phyloP scores from a whole-genome alignment of 2,113 vertebrate species.

The Theristicus caerulescens region DNA sequence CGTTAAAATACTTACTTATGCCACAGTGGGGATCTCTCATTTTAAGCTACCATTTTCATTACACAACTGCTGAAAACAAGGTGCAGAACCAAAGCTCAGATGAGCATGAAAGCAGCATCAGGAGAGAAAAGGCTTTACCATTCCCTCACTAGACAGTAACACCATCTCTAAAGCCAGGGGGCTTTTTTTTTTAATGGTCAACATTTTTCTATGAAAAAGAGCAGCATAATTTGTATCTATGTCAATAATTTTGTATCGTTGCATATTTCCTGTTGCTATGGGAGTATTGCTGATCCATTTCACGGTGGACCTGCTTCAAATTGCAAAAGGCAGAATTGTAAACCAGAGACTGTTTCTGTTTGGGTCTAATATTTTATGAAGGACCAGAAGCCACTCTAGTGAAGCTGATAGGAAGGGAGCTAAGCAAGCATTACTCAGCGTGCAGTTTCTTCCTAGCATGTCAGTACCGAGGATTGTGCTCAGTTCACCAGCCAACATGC shows the following conservation, averaged over 20 bases:
- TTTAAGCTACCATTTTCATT: not conserved
- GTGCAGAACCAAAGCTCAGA: not conserved
- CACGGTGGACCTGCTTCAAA: not conserved
- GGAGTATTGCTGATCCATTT: not conserved
- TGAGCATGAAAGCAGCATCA: not conserved
- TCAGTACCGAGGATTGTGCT: conserved; percentile 52
- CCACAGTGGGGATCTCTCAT: not conserved
- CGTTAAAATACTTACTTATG: not conserved
- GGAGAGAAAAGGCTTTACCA: conserved; percentile 1
- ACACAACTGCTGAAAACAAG: not conserved
- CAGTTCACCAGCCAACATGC: conserved; percentile 7
- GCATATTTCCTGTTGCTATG: not conserved
- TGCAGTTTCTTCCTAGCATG: not conserved
- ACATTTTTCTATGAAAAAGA: not conserved
- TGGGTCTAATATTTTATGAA: not conserved
- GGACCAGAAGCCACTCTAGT: not conserved
- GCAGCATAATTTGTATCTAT: not conserved
- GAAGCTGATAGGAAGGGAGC: not conserved
- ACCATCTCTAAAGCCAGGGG: not conserved
- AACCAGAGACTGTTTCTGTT: not conserved
- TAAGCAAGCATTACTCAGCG: conserved; percentile 48
- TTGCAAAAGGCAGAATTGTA: not conserved
- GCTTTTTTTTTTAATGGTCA: not conserved
- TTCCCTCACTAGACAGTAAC: not conserved
- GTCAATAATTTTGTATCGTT: not conserved